Evolutionary conservation across 2,797 vertebrate genomes (phyloP), one percentile per base, ranked within the genome.

Genomic region (Caiman crocodilus): DNA sequence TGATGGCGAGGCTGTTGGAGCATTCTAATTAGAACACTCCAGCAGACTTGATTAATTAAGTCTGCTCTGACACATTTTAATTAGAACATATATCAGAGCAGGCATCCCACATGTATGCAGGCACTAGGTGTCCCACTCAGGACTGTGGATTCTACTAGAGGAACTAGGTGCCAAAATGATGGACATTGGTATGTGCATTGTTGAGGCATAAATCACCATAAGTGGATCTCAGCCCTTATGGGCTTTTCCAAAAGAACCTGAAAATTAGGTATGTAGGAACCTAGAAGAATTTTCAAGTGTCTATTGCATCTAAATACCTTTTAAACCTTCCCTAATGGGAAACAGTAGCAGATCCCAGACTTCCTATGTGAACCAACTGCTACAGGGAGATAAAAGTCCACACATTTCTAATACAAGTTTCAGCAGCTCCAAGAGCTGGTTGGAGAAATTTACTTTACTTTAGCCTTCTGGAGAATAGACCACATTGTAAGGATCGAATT

Each of bases 201-300:
- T 17, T 64, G 20, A 26, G 69, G 35, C 14, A 42, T 50, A 42
- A 42, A 11, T 73, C 21, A 25, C 35, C 23, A 73, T 50, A 50
- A 50, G 42, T 6, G 80, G n/a, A 71, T 84, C 82, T 93, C 65
- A 88, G 20, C 1, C 69, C 7, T 65, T 56, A 65, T 15, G 2
- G 4, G 73, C 15, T 86, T 50, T 3, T 9, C 10, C 14, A 61
- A 61, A 18, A 60, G 0, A 4, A 2, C n/a, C n/a, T 5, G 3
- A 3, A 82, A 11, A 11, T 77, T 84, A 79, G 4, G 12, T 4
- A 55, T 1, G 0, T 7, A 30, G 25, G 4, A 3, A 28, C 5
- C 12, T 74, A 63, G 59, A 64, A 9, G 1, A 67, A 42, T 60
- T 21, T 67, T 91, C 58, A 69, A 5, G 3, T 4, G 79, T 90